Conservation (phyloP, 1,140 invertebrate species). For the Liolophura sinensis region DNA sequence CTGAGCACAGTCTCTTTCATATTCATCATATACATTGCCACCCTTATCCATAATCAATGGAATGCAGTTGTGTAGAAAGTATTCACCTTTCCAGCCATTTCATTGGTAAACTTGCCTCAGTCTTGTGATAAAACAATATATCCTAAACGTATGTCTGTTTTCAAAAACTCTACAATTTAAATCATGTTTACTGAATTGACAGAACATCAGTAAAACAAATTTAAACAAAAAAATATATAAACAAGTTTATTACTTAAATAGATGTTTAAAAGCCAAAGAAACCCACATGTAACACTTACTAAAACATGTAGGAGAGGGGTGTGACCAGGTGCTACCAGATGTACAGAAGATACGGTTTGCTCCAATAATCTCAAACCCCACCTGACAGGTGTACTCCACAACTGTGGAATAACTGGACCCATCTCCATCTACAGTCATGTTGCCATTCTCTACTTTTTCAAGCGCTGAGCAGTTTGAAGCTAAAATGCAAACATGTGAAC, state of each 20-base stretch:
- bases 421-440: neutral
- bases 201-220: neutral
- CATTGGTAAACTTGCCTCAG: too few species aligned
- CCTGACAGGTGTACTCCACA: conserved; percentile 15
- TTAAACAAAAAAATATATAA: neutral
- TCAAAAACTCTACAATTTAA: too few species aligned
- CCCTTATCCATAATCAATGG: too few species aligned
- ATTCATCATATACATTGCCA: too few species aligned
- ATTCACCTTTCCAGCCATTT: too few species aligned
- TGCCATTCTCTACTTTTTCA: neutral
- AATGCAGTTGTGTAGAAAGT: too few species aligned
- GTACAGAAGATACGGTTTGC: conserved; percentile 16
- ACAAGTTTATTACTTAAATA: neutral
- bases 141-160: too few species aligned
- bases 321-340: conserved; percentile 13
- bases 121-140: too few species aligned
- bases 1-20: too few species aligned
- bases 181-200: too few species aligned
- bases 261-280: neutral
- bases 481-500: neutral
- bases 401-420: conserved; percentile 4
- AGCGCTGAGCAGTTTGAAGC: neutral
- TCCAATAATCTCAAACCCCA: conserved; percentile 18
- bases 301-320: conserved; percentile 21
- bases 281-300: conserved; percentile 22